Base-by-base conservation (phyloP, 2,797 vertebrate genomes). In the Pristis pectinata region DNA sequence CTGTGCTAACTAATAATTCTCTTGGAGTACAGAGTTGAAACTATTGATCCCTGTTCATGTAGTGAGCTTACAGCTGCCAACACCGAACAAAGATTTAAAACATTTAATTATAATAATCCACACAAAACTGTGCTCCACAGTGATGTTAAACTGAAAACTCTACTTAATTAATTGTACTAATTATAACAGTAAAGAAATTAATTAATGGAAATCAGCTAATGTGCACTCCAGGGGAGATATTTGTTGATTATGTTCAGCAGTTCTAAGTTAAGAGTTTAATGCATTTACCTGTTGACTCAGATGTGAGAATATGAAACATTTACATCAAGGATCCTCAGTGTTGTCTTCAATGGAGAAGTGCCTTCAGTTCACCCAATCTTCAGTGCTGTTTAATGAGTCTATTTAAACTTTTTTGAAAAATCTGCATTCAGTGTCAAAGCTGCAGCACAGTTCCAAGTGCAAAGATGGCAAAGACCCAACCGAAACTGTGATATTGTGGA, bases 71-170 rank as follows among this genome's bases (percentile, higher is more conserved):
- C n/a, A 24, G n/a, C 10, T 67, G 59, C 61, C 87, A 67, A 5
- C 19, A 44, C 37, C 44, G 87, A 67, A 41, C 15, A 67, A 24
- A 91, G 1, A 22, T 22, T 67, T 67, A 8, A 41, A 91, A 64
- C n/a, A 67, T 91, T 64, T 91, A 91, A 91, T 91, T 91, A 67
- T 27, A 41, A 91, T 22, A 10, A 59, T 34, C 30, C 34, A 17
- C 7, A n/a, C 4, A 34, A 59, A 87, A 87, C 13, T 87, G 30
- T 87, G n/a, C 34, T 64, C n/a, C 17, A 61, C 91, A 64, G 17
- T 91, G 30, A 91, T 91, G 56, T 91, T 91, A 91, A 91, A 91
- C 27, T 91, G 56, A 91, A 91, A 64, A n/a, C 4, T 17, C 56
- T 64, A 9, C 34, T n/a, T 61, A 91, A 91, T 91, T 91, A 91